Evolutionary conservation across 2,888 invertebrate genomes (phyloP).

Genomic region (Eupsilia transversa): DNA sequence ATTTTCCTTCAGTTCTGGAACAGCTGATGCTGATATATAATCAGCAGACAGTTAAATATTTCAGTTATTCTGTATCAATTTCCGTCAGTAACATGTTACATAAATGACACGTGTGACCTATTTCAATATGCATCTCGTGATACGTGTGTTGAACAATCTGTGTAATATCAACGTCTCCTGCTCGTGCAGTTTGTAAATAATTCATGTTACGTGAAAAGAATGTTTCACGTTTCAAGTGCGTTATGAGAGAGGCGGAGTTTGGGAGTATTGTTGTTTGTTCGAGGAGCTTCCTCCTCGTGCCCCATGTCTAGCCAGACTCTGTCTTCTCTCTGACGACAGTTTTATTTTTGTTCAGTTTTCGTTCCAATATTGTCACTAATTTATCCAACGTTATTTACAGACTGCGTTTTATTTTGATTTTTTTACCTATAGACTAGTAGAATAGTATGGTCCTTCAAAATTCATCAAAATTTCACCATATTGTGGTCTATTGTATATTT

Average conservation of each 20-base stretch:
- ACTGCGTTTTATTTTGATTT: constrained; percentile 53
- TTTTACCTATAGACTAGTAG: constrained; percentile 42
- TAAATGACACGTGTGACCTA: constrained; percentile 52
- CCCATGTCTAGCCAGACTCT: constrained; percentile 21
- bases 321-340: constrained; percentile 24
- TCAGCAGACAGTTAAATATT: not conserved
- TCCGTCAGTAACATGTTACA: constrained; percentile 34
- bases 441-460: constrained; percentile 42
- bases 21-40: not conserved
- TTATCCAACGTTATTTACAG: constrained; percentile 59
- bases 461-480: constrained; percentile 58
- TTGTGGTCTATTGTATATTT: constrained; percentile 68
- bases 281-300: constrained; percentile 30
- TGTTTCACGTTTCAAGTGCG: constrained; percentile 39
- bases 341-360: constrained; percentile 24
- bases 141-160: constrained; percentile 28
- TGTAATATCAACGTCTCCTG: constrained; percentile 64
- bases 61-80: constrained; percentile 14
- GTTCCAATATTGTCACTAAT: constrained; percentile 38
- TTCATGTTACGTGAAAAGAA: constrained; percentile 33
- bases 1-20: not conserved
- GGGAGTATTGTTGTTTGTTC: not conserved
- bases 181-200: constrained; percentile 65
- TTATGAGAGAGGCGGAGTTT: constrained; percentile 26
- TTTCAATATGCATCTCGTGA: constrained; percentile 62